phyloP scores from a whole-genome alignment of 2,888 invertebrate genomes.

The Dynastes grantii region DNA sequence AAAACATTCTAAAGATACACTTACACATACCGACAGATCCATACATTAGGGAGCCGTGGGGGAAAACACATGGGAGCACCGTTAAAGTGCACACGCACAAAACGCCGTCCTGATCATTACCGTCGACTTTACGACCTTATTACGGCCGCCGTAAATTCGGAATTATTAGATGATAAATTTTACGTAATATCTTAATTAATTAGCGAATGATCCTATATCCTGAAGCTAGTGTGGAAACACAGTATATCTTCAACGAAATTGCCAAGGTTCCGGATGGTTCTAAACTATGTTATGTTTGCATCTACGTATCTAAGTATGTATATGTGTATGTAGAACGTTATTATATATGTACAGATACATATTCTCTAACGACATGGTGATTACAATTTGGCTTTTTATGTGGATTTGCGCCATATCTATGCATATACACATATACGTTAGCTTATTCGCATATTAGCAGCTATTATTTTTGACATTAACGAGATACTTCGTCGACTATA shows the following conservation, averaged over 20 bases:
- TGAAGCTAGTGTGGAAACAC: not conserved
- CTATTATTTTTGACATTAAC: slow-evolving; percentile 34
- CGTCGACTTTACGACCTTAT: slow-evolving; percentile 46
- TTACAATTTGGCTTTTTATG: slow-evolving; percentile 22
- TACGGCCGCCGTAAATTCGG: slow-evolving; percentile 45
- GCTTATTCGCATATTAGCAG: slow-evolving; percentile 1
- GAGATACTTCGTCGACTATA: slow-evolving; percentile 2
- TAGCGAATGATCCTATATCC: slow-evolving; percentile 7
- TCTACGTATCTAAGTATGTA: too few relatives aligned
- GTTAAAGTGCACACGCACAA: slow-evolving; percentile 1
- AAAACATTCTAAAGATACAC: too few relatives aligned
- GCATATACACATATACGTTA: not conserved
- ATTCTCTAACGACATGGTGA: slow-evolving; percentile 25
- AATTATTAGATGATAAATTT: slow-evolving; percentile 49
- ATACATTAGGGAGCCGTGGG: too few relatives aligned
- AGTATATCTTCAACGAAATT: not conserved
- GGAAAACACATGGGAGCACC: too few relatives aligned
- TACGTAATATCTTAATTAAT: slow-evolving; percentile 49
- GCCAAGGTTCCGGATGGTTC: not conserved
- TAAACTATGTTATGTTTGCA: too few relatives aligned
- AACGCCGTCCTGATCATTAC: slow-evolving; percentile 25
- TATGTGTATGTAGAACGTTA: not conserved
- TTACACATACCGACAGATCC: too few relatives aligned
- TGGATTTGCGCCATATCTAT: not conserved
- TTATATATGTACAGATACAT: not conserved